These are phyloP conservation scores for Drosophila paranaensis DNA, from an alignment of 2,888 invertebrate species.

Conservation along the genomic window DNA sequence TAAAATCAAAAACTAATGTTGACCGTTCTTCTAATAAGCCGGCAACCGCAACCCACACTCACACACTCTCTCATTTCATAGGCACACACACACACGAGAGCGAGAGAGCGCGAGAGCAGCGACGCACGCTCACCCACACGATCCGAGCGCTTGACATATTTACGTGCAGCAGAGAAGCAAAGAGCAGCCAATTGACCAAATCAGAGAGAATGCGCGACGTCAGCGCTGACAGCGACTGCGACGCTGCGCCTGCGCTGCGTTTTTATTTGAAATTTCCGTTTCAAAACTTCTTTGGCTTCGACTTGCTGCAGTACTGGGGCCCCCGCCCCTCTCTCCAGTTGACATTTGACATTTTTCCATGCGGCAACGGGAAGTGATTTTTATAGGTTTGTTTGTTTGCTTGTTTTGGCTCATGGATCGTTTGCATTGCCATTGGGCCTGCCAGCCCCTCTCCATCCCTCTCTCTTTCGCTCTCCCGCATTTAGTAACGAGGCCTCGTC, in stretches of 20 bases:
- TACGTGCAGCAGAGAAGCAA: constrained; percentile 61
- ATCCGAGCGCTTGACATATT: constrained; percentile 64
- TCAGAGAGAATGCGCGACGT: constrained; percentile 27
- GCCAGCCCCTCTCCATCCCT: not conserved
- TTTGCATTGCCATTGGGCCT: constrained; percentile 44
- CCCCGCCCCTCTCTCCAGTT: constrained; percentile 16
- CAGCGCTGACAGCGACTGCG: constrained; percentile 12
- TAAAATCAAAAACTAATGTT: constrained; percentile 77
- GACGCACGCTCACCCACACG: constrained; percentile 66
- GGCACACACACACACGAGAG: constrained; percentile 13
- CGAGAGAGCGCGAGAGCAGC: constrained; percentile 25
- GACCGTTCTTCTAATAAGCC: constrained; percentile 71
- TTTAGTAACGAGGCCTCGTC: constrained; percentile 31
- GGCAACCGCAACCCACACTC: constrained; percentile 47
- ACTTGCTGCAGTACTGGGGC: constrained; percentile 13
- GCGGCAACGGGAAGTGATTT: constrained; percentile 70
- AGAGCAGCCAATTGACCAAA: constrained; percentile 59
- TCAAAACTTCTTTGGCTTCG: constrained; percentile 63
- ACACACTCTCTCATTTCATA: constrained; percentile 13
- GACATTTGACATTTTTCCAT: constrained; percentile 72
- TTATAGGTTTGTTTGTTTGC: constrained; percentile 68
- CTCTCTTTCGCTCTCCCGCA: constrained; percentile 2
- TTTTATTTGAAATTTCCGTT: constrained; percentile 76
- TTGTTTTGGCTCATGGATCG: constrained; percentile 52
- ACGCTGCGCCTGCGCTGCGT: constrained; percentile 49